Percentiles rank a stretch among this genome's conserved stretches.
Evolutionary conservation across 2,888 invertebrate genomes (phyloP).

Genomic region (Ommatoiulus sabulosus): DNA sequence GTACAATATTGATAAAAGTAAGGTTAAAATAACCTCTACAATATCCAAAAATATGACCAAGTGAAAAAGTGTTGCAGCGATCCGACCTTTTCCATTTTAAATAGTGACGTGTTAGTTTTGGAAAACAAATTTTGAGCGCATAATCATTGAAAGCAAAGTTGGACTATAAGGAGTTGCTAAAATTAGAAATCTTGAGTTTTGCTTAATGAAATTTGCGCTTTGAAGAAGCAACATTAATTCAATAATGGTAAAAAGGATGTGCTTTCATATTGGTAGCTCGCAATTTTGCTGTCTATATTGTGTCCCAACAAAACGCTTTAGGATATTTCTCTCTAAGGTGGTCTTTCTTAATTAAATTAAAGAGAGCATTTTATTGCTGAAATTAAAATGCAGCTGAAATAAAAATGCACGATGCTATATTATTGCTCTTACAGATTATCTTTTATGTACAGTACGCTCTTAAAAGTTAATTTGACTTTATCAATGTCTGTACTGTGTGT

Average conservation of each 20-base stretch:
- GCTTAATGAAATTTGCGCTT: neutral
- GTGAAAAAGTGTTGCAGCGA: too few relatives aligned
- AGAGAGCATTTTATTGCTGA: neutral
- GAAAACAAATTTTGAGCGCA: neutral
- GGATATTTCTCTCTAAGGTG: neutral
- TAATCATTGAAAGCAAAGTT: neutral
- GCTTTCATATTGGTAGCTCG: neutral
- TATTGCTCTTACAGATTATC: constrained; percentile 10
- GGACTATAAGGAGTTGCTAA: neutral
- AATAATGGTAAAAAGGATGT: neutral
- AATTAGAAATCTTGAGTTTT: neutral
- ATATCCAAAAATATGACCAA: too few relatives aligned
- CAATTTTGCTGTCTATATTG: neutral
- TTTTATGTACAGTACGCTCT: neutral
- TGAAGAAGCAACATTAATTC: neutral
- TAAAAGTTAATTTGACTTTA: neutral
- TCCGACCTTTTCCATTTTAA: too few relatives aligned
- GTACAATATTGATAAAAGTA: too few relatives aligned
- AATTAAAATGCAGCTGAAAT: neutral
- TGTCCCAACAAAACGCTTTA: neutral
- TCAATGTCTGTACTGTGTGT: neutral
- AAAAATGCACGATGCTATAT: neutral
- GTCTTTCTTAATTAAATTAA: constrained; percentile 19
- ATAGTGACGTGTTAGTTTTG: too few relatives aligned
- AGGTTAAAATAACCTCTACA: too few relatives aligned